A percentile compares a stretch with the other conserved stretches of the same genome.
phyloP scores from a whole-genome alignment of 2,797 vertebrate species.

The Enteromius unitaeniatus region DNA sequence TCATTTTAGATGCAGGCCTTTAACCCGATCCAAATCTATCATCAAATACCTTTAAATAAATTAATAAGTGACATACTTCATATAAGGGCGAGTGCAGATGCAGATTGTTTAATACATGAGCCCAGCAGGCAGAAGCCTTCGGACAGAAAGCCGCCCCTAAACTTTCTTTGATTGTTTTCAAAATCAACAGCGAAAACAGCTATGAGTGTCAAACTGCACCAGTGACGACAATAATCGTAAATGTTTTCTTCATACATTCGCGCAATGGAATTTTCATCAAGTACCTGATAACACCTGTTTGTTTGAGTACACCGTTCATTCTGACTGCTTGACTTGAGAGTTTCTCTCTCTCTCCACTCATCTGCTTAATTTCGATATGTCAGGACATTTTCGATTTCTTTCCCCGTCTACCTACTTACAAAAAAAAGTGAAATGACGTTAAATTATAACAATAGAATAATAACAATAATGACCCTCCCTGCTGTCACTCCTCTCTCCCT shows the following conservation, averaged over 20 bases:
- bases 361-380: constrained; percentile 81
- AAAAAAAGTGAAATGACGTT: constrained; percentile 77
- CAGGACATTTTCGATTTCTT: constrained; percentile 76
- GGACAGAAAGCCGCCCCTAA: constrained; percentile 66
- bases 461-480: constrained; percentile 74
- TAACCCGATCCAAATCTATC: constrained; percentile 40
- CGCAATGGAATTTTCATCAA: constrained; percentile 84
- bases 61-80: constrained; percentile 70
- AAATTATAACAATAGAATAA: constrained; percentile 77
- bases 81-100: constrained; percentile 69
- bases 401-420: constrained; percentile 70
- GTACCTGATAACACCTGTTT: constrained; percentile 90
- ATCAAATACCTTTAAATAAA: constrained; percentile 60
- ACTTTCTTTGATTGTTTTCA: constrained; percentile 77
- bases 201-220: constrained; percentile 88
- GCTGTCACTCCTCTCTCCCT: constrained; percentile 62
- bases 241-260: constrained; percentile 70
- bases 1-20: constrained; percentile 44
- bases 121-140: constrained; percentile 77
- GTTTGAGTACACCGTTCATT: constrained; percentile 73
- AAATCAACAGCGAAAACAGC: constrained; percentile 81
- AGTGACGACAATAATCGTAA: constrained; percentile 81
- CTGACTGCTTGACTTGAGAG: constrained; percentile 66
- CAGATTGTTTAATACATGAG: constrained; percentile 69
- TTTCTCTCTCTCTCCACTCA: constrained; percentile 39